A percentile compares a stretch with the other conserved stretches of the same genome.
phyloP scores from a whole-genome alignment of 2,113 vertebrate genomes.

The Pangasianodon gigas region DNA sequence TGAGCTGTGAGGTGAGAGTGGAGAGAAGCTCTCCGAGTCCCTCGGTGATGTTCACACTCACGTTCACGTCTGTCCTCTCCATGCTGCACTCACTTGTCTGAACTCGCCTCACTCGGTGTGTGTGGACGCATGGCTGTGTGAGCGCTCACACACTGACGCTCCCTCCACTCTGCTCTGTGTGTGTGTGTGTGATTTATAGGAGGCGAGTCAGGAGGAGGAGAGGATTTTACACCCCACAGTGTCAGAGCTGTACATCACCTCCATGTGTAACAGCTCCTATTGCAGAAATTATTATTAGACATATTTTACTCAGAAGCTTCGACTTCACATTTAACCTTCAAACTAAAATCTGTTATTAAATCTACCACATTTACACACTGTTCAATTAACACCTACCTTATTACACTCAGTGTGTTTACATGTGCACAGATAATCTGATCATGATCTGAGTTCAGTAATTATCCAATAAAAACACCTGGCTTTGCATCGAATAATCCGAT shows the following conservation, averaged over 20 bases:
- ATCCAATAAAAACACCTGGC: not conserved
- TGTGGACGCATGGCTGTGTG: conserved; percentile 72
- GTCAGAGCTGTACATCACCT: conserved; percentile 10
- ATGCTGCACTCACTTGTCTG: conserved; percentile 65
- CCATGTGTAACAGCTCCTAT: not conserved
- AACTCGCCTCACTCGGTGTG: conserved; percentile 16
- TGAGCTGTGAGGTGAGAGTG: conserved; percentile 72
- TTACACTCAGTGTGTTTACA: not conserved
- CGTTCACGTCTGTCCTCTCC: conserved; percentile 61
- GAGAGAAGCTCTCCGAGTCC: not conserved
- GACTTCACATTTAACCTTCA: not conserved
- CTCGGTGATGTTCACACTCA: conserved; percentile 70
- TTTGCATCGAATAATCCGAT: not conserved
- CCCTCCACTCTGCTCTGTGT: conserved; percentile 57
- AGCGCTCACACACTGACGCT: conserved; percentile 62
- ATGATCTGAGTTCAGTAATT: not conserved
- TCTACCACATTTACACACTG: not conserved
- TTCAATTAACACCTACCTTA: not conserved
- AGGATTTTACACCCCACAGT: conserved; percentile 15
- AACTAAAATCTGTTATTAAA: not conserved
- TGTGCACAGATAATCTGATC: not conserved
- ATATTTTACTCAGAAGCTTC: not conserved
- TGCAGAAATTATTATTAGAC: not conserved
- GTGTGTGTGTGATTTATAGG: conserved; percentile 43
- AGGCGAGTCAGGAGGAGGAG: not conserved